Evolutionary conservation across 2,113 vertebrate species (phyloP).

Genomic region (Oenanthe melanoleuca): DNA sequence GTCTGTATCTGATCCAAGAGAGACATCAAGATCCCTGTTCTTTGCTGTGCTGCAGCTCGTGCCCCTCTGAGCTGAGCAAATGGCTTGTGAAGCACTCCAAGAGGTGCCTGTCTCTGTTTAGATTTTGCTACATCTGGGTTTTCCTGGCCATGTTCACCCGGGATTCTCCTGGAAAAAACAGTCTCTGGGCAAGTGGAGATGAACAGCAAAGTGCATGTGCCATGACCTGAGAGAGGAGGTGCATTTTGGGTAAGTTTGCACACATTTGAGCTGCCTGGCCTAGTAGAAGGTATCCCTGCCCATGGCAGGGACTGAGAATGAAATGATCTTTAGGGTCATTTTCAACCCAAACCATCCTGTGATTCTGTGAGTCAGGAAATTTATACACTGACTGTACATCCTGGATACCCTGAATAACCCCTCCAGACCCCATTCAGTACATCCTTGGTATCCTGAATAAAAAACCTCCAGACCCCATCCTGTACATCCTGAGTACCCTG

Average conservation of each 20-base stretch:
- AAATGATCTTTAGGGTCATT: background rate
- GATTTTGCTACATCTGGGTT: background rate
- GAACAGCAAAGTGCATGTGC: rapidly evolving
- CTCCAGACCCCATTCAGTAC: background rate
- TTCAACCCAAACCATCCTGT: background rate
- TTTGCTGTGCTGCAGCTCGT: background rate
- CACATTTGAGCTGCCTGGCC: background rate
- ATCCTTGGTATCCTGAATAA: background rate
- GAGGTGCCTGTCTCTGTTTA: background rate
- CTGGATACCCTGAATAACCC: background rate
- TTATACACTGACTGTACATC: background rate
- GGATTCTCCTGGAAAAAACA: background rate
- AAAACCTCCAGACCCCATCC: too few relatives aligned
- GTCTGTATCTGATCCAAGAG: slow-evolving; percentile 53
- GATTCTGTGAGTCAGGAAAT: background rate
- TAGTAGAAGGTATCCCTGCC: background rate
- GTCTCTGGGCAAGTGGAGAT: background rate
- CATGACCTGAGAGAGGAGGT: background rate
- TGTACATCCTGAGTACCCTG: too few relatives aligned
- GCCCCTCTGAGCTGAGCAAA: background rate
- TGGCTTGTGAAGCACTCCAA: background rate
- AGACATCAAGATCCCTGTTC: slow-evolving; percentile 41
- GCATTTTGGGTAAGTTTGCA: background rate
- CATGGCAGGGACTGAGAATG: background rate
- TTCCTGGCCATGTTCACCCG: rapidly evolving